phyloP scores from a whole-genome alignment of 1,140 invertebrate species.

The Dinoponera quadriceps region DNA sequence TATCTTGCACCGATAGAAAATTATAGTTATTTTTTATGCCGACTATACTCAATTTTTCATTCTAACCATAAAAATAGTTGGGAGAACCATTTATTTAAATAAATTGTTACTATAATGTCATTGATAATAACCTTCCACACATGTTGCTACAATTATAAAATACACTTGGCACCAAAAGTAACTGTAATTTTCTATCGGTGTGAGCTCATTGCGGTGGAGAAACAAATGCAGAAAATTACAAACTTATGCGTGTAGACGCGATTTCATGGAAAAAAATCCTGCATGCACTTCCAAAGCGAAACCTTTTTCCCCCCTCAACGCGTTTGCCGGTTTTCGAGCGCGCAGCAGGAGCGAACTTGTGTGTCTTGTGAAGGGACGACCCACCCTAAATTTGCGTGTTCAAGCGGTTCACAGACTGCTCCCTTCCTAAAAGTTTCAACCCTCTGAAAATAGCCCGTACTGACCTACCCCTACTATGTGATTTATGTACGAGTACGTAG shows the following conservation, averaged over 20 bases:
- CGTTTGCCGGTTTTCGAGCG: constrained; percentile 19
- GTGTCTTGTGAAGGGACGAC: constrained; percentile 75
- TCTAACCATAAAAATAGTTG: no score
- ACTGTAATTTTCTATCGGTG: no score
- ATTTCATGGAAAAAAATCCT: constrained; percentile 20
- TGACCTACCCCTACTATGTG: constrained; percentile 83
- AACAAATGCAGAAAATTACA: not conserved
- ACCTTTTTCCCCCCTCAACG: not conserved
- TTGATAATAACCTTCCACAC: no score
- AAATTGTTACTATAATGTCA: no score
- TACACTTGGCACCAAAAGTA: no score
- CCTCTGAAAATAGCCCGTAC: constrained; percentile 80
- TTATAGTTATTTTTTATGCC: no score
- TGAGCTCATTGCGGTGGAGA: no score
- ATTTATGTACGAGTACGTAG: constrained; percentile 81
- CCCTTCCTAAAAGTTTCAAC: constrained; percentile 82
- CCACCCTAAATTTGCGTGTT: constrained; percentile 85
- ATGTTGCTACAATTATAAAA: no score
- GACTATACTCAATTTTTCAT: no score
- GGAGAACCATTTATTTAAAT: no score
- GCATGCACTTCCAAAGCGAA: not conserved
- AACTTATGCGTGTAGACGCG: not conserved
- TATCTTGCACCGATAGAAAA: no score
- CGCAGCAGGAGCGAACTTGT: constrained; percentile 41
- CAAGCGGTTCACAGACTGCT: constrained; percentile 72